Conservation (phyloP, 2,113 vertebrate genomes). For the Mohoua ochrocephala region DNA sequence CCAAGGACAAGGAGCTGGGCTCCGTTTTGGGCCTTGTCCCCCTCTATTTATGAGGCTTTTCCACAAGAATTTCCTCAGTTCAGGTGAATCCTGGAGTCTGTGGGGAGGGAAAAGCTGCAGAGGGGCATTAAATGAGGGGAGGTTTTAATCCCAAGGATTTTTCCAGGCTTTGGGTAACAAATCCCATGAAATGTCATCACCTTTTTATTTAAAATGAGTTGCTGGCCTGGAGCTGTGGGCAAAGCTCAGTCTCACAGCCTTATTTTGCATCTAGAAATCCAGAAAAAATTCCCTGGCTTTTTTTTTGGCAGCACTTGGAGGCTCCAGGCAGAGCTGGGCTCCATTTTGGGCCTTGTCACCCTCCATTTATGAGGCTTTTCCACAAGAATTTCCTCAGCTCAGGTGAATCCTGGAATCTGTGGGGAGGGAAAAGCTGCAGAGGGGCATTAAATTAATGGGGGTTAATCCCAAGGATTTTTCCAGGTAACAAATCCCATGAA, state of each 20-base stretch:
- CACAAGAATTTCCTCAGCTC: not conserved
- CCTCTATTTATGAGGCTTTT: not conserved
- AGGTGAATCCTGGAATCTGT: not conserved
- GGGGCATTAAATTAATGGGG: not conserved
- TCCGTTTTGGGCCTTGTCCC: not conserved
- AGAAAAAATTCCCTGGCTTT: no score
- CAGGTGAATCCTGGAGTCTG: not conserved
- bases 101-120: not conserved
- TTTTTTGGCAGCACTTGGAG: no score
- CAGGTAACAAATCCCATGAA: not conserved
- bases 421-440: not conserved
- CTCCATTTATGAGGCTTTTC: not conserved
- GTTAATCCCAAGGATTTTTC: not conserved
- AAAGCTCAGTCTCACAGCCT: no score
- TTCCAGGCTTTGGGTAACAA: not conserved
- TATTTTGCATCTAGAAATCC: no score
- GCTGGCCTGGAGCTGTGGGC: not conserved
- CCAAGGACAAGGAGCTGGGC: not conserved
- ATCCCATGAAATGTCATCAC: not conserved
- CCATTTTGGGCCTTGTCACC: not conserved
- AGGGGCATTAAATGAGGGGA: not conserved
- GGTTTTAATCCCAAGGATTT: not conserved
- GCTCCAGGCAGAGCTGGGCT: not conserved
- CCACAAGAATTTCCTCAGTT: not conserved
- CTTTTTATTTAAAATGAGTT: not conserved